Conservation (phyloP, 2,113 vertebrate species). For the Prochilodus magdalenae region DNA sequence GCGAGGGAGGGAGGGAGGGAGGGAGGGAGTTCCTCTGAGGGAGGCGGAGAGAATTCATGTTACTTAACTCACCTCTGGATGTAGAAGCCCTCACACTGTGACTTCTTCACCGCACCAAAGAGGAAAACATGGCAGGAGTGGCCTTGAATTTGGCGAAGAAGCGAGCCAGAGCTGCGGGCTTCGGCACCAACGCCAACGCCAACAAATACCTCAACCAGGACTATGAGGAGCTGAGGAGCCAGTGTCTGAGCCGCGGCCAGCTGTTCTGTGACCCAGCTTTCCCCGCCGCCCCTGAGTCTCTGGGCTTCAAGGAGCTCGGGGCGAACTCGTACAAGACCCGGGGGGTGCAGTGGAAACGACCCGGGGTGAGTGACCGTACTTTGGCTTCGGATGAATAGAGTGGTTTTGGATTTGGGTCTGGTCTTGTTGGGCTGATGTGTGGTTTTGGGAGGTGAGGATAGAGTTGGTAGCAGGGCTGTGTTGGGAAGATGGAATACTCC, state of each 20-base stretch:
- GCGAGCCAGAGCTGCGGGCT: slow-evolving; percentile 66
- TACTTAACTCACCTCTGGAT: too few relatives aligned
- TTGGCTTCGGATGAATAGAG: too few relatives aligned
- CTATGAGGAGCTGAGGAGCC: slow-evolving; percentile 75
- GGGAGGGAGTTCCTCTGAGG: too few relatives aligned
- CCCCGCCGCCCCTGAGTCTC: slow-evolving; percentile 78
- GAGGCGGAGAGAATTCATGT: too few relatives aligned
- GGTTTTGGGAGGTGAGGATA: too few relatives aligned
- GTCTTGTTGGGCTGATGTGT: too few relatives aligned
- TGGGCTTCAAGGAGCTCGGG: slow-evolving; percentile 87
- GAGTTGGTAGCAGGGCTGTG: too few relatives aligned
- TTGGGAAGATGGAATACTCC: too few relatives aligned
- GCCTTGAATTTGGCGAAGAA: slow-evolving; percentile 74
- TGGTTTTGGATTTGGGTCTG: too few relatives aligned
- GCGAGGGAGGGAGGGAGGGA: too few relatives aligned
- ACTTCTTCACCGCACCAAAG: not conserved
- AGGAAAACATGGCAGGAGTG: slow-evolving; percentile 71
- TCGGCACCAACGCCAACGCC: slow-evolving; percentile 80
- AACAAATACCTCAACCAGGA: slow-evolving; percentile 83
- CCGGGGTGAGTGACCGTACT: slow-evolving; percentile 84
- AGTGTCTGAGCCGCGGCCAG: slow-evolving; percentile 68
- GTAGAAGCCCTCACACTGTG: too few relatives aligned
- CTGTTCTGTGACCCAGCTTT: slow-evolving; percentile 87
- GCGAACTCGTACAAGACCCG: slow-evolving; percentile 76
- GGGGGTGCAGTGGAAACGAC: slow-evolving; percentile 87